phyloP scores from a whole-genome alignment of 2,888 invertebrate genomes.

The Synanthedon vespiformis region DNA sequence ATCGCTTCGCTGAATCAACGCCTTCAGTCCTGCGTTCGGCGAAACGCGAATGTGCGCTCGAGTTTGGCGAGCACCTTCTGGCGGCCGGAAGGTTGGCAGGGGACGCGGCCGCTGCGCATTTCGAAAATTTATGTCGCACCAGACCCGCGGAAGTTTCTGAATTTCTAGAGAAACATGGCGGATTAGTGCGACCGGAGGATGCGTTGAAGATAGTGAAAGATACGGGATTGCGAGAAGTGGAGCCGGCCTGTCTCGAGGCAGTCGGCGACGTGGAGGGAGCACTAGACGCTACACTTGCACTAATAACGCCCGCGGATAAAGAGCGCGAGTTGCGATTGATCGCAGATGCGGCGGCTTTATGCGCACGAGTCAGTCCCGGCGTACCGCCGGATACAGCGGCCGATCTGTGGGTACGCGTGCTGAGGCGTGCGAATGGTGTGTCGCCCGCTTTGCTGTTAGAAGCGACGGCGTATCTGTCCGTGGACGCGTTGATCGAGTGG shows the following conservation, averaged over 20 bases:
- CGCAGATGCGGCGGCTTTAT: constrained; percentile 13
- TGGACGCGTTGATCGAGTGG: constrained; percentile 20
- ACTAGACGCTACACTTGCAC: constrained; percentile 34
- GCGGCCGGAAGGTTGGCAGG: constrained; percentile 15
- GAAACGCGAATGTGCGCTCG: constrained; percentile 21
- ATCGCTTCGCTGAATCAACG: constrained; percentile 22
- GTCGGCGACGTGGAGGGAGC: constrained; percentile 48
- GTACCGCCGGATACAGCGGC: constrained; percentile 1
- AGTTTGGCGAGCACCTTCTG: constrained; percentile 33
- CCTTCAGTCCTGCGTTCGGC: constrained; percentile 18
- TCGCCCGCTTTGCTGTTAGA: constrained; percentile 38
- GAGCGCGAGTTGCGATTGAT: constrained; percentile 40
- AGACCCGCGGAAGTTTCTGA: constrained; percentile 29
- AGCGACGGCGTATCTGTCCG: constrained; percentile 41
- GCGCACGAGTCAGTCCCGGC: constrained; percentile 6
- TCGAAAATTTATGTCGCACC: constrained; percentile 21
- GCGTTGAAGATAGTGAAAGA: constrained; percentile 40
- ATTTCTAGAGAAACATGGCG: constrained; percentile 37
- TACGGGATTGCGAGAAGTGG: constrained; percentile 35
- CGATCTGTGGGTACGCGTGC: constrained; percentile 2
- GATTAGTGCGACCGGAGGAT: constrained; percentile 49
- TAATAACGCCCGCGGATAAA: constrained; percentile 17
- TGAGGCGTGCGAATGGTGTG: constrained; percentile 18
- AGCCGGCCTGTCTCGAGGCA: constrained; percentile 50
- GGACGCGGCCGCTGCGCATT: constrained; percentile 10